phyloP scores from a whole-genome alignment of 2,113 vertebrate genomes.

The Salvator merianae region DNA sequence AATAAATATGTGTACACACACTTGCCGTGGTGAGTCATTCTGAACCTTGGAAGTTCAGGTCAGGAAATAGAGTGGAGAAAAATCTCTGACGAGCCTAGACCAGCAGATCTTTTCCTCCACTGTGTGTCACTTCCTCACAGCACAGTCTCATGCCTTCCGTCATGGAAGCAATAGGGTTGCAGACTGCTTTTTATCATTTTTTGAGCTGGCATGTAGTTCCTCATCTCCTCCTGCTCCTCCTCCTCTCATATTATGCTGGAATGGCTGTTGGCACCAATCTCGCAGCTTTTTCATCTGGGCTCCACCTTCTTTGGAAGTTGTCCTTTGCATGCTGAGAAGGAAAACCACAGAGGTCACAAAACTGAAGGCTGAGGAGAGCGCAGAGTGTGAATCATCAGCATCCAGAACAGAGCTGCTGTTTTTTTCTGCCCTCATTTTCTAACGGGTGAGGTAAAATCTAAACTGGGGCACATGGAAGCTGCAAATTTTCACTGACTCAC shows the following conservation, averaged over 20 bases:
- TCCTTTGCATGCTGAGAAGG: background rate
- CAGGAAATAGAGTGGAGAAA: background rate
- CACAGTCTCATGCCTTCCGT: background rate
- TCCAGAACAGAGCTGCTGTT: background rate
- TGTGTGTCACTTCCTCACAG: slow-evolving; percentile 1
- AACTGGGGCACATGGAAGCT: background rate
- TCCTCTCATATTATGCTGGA: background rate
- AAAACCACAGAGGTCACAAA: slow-evolving; percentile 1
- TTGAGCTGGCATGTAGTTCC: background rate
- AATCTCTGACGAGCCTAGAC: background rate
- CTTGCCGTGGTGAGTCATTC: background rate
- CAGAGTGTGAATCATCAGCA: background rate
- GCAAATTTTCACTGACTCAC: background rate
- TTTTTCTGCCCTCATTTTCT: background rate
- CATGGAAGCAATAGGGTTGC: background rate
- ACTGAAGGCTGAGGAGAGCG: background rate
- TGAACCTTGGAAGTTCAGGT: background rate
- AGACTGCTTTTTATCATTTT: background rate
- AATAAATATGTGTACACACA: too few relatives aligned
- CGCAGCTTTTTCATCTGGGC: background rate
- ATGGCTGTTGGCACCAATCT: background rate
- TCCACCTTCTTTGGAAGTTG: slow-evolving; percentile 5
- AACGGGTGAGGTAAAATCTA: too few relatives aligned
- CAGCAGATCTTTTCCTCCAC: background rate
- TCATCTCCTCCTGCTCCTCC: background rate